Conservation (phyloP, 2,888 invertebrate genomes). For the Tenthredo livida region DNA sequence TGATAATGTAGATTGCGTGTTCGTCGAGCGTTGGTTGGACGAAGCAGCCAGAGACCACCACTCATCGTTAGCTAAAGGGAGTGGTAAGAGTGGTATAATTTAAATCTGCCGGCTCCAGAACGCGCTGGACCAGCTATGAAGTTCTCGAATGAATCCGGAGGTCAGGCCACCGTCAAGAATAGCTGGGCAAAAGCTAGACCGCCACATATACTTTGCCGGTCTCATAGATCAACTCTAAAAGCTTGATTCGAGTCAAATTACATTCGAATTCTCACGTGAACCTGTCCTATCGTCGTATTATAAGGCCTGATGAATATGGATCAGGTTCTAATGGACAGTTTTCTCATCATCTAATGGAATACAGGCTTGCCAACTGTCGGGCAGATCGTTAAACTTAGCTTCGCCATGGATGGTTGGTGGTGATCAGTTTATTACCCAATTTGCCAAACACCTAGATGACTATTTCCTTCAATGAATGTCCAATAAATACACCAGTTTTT, state of each 20-base stretch:
- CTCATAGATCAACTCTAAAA: neutral
- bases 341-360: conserved; percentile 65
- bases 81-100: conserved; percentile 37
- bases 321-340: conserved; percentile 62
- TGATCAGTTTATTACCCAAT: conserved; percentile 38
- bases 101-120: conserved; percentile 29
- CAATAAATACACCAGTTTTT: conserved; percentile 32
- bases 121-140: conserved; percentile 24
- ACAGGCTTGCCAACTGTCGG: conserved; percentile 55
- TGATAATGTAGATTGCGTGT: conserved; percentile 54
- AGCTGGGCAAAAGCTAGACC: neutral
- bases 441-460: conserved; percentile 44
- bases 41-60: conserved; percentile 34
- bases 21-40: conserved; percentile 37
- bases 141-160: conserved; percentile 20
- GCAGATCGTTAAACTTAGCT: conserved; percentile 56
- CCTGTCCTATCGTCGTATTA: conserved; percentile 16
- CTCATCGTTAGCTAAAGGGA: conserved; percentile 52
- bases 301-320: conserved; percentile 59
- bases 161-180: conserved; percentile 11
- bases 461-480: conserved; percentile 40
- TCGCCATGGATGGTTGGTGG: conserved; percentile 53
- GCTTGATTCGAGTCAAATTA: neutral
- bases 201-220: neutral
- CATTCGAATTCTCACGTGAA: conserved; percentile 26